phyloP scores from a whole-genome alignment of 1,140 invertebrate species.

The Bombus difficillimus region DNA sequence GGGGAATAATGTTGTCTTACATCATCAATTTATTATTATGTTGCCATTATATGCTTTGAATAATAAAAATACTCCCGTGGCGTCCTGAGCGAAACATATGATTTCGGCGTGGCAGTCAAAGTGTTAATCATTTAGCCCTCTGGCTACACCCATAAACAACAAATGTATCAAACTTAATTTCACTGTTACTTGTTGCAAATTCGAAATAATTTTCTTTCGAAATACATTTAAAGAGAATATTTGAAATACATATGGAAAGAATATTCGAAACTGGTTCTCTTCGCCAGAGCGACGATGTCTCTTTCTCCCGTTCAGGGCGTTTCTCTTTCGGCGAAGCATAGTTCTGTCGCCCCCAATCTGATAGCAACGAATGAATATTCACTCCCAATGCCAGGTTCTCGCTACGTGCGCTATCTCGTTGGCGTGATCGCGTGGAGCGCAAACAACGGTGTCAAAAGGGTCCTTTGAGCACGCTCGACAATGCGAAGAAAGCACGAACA shows the following conservation, averaged over 20 bases:
- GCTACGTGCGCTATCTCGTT: constrained; percentile 62
- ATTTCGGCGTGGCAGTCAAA: too few species aligned
- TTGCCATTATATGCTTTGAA: too few species aligned
- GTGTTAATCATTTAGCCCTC: too few species aligned
- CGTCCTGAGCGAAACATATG: too few species aligned
- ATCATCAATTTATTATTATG: too few species aligned
- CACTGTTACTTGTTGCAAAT: too few species aligned
- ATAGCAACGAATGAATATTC: constrained; percentile 66
- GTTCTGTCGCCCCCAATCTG: constrained; percentile 52
- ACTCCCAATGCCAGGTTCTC: constrained; percentile 58
- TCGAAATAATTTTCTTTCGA: too few species aligned
- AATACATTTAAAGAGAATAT: not conserved
- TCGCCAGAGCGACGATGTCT: not conserved
- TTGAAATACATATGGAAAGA: not conserved
- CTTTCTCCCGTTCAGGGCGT: not conserved
- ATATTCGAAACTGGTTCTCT: not conserved
- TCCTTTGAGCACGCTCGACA: constrained; percentile 55
- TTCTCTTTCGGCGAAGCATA: constrained; percentile 11
- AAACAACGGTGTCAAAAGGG: constrained; percentile 65
- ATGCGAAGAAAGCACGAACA: constrained; percentile 57
- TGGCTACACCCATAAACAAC: too few species aligned
- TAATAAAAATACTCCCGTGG: too few species aligned
- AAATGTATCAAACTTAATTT: too few species aligned
- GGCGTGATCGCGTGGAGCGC: constrained; percentile 43
- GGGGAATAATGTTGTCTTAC: too few species aligned